phyloP scores from a whole-genome alignment of 2,888 invertebrate species.

The Pammene aurita region DNA sequence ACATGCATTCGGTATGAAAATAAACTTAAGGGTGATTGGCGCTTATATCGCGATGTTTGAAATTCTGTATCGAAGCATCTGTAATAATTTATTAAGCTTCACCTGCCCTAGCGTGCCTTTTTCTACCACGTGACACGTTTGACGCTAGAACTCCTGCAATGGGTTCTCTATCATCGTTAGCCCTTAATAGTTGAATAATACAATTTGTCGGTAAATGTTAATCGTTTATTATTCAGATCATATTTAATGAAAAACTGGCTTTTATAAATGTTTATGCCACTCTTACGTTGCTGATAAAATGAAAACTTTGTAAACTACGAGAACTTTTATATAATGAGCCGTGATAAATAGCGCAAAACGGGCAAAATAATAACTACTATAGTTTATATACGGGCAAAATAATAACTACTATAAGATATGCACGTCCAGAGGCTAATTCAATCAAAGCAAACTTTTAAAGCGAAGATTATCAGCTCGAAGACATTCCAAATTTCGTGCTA shows the following conservation, averaged over 20 bases:
- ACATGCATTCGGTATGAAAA: not conserved
- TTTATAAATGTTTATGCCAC: too few species aligned
- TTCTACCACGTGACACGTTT: not conserved
- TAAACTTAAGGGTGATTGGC: not conserved
- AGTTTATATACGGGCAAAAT: too few species aligned
- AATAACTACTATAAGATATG: too few species aligned
- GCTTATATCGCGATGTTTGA: not conserved
- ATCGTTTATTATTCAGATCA: not conserved
- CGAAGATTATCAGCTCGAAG: too few species aligned
- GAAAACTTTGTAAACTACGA: too few species aligned
- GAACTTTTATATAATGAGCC: too few species aligned
- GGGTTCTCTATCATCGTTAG: constrained; percentile 9
- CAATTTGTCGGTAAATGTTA: constrained; percentile 8
- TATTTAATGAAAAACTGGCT: not conserved
- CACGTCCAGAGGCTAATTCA: too few species aligned
- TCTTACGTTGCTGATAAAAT: too few species aligned
- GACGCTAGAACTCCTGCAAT: not conserved
- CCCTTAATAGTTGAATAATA: constrained; percentile 12
- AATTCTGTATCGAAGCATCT: not conserved
- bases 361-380: too few species aligned
- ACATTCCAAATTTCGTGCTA: too few species aligned
- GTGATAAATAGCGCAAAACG: too few species aligned
- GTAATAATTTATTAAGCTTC: not conserved
- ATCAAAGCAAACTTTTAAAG: too few species aligned
- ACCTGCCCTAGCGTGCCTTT: not conserved